Base-by-base conservation (phyloP, 1,140 invertebrate genomes). In the Heterodera carotae region DNA sequence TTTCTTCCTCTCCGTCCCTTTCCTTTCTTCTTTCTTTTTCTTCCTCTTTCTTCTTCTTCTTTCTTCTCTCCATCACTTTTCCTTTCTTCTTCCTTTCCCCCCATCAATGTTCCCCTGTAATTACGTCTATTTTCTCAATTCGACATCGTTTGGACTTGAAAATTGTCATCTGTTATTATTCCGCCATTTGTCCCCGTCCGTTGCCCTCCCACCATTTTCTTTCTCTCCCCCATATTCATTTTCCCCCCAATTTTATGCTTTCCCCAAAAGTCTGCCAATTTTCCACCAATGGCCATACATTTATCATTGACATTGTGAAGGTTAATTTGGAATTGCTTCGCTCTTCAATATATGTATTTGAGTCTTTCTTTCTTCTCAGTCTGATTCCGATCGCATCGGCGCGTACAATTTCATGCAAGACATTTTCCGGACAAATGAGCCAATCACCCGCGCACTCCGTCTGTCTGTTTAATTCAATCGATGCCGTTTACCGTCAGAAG, bases 391-490 rank as follows among this genome's bases (percentile, higher is more conserved):
- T 36, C 56, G 72, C 25, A 10, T 56, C 27, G 48, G 33, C 7
- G 72, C 64, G 25, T 64, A 36, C 12, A 31, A 33, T 18, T 74
- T 74, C 64, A 74, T 74, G 72, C 72, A 74, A 25, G 2, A 59
- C 59, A 33, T 62, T 15, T 74, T 74, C 64, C 43, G 72, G 27
- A 33, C 59, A 6, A 43, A 74, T 12, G 72, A 74, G n/a, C 72
- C 72, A 8, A 74, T 74, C 53, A 74, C 72, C 12, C 18, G 64
- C 25, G 72, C 72, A 66, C 31, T 74, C 18, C 34, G 72, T 74
- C n/a, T 4, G 62, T 34, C 25, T 34, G 62, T 29, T 66, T 10
- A 31, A 6, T 6, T 12, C 10, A 27, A 27, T 25, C 62, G 29
- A 66, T 29, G n/a, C n/a, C n/a, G n/a, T n/a, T n/a, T n/a, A n/a